Conservation (phyloP, 2,888 invertebrate species). For the Torymus aiolomorphi region DNA sequence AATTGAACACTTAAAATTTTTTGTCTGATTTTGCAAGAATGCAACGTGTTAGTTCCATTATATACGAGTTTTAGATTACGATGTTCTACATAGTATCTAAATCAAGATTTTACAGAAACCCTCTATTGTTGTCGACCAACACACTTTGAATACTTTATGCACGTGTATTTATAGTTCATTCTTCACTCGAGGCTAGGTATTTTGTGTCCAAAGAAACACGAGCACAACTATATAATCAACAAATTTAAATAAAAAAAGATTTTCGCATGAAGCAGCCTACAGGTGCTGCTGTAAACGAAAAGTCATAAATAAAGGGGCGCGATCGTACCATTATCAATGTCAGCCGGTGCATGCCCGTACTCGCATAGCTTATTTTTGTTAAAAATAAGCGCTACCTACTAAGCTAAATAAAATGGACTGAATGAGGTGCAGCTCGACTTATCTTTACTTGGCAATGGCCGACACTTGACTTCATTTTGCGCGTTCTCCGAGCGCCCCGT, state of each 20-base stretch:
- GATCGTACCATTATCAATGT: slow-evolving; percentile 8
- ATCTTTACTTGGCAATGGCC: slow-evolving; percentile 57
- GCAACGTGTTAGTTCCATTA: too few relatives aligned
- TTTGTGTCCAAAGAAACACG: slow-evolving; percentile 19
- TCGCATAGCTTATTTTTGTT: slow-evolving; percentile 36
- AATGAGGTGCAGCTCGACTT: slow-evolving; percentile 38
- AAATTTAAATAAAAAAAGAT: too few relatives aligned
- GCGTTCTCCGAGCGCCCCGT: slow-evolving; percentile 37
- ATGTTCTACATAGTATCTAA: too few relatives aligned
- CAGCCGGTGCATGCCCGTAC: neutral
- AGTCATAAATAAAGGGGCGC: too few relatives aligned
- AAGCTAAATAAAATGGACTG: slow-evolving; percentile 55
- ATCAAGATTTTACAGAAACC: too few relatives aligned
- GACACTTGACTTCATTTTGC: slow-evolving; percentile 53
- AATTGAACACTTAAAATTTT: too few relatives aligned
- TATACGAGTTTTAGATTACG: too few relatives aligned
- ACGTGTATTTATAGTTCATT: slow-evolving; percentile 37
- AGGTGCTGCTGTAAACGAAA: too few relatives aligned
- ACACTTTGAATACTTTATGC: neutral
- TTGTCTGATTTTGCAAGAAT: too few relatives aligned
- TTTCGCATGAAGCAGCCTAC: too few relatives aligned
- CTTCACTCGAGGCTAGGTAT: slow-evolving; percentile 13
- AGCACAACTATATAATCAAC: neutral
- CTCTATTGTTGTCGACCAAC: neutral
- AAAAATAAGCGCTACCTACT: slow-evolving; percentile 58